Conservation (phyloP, 2,797 vertebrate species). For the Nyctalus aviator region DNA sequence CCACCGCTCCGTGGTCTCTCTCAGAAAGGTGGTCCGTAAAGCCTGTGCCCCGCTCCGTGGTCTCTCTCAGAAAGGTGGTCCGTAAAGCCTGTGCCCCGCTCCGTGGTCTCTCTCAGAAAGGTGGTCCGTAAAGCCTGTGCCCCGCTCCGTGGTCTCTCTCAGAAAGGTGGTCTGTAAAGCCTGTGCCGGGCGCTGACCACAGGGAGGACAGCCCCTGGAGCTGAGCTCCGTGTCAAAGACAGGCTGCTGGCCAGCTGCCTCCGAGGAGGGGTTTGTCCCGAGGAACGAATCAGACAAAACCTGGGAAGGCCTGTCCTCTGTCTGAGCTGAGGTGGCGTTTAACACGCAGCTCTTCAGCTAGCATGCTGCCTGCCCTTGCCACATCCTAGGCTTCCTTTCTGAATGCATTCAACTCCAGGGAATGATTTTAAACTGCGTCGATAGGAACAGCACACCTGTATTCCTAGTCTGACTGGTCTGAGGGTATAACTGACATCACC, state of each 20-base stretch:
- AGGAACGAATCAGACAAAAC: neutral
- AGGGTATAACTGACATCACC: neutral
- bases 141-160: neutral
- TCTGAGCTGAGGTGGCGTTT: neutral
- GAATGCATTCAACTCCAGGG: neutral
- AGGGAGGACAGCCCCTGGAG: neutral
- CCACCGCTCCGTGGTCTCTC: neutral
- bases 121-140: neutral
- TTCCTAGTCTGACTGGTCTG: neutral
- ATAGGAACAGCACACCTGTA: neutral
- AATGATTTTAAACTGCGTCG: neutral
- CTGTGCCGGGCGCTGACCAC: neutral
- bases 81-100: neutral
- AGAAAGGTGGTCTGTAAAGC: neutral
- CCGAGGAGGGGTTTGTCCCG: rapidly evolving
- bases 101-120: too few relatives aligned
- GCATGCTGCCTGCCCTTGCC: neutral
- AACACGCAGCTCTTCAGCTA: neutral
- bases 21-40: neutral
- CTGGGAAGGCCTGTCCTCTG: neutral
- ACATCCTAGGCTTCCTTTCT: neutral
- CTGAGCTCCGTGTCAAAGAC: neutral
- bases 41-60: too few relatives aligned
- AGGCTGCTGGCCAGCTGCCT: neutral
- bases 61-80: neutral